These are phyloP conservation scores for Tricholaema leucomelas DNA, from an alignment of 2,113 vertebrate genomes.

Conservation along the genomic window DNA sequence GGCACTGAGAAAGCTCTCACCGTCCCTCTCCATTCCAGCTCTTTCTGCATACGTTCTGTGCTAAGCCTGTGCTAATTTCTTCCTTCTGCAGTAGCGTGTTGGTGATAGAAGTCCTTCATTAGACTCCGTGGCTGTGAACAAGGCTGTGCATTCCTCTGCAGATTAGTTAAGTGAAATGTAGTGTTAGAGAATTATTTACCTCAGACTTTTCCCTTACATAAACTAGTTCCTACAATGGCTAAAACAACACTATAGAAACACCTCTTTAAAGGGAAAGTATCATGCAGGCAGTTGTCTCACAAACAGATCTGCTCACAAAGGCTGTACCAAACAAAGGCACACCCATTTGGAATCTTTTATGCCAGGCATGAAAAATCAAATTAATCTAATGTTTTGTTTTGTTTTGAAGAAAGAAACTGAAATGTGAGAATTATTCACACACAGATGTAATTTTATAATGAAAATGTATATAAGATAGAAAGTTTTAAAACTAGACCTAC, in stretches of 20 bases:
- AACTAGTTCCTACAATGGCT: not conserved
- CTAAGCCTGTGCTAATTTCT: not conserved
- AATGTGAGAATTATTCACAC: not conserved
- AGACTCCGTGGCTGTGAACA: not conserved
- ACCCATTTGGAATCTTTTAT: not conserved
- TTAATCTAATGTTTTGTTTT: not conserved
- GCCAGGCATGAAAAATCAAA: not conserved
- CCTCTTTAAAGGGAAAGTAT: not conserved
- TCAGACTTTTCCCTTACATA: not conserved
- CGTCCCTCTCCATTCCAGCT: not conserved
- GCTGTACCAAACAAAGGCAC: not conserved
- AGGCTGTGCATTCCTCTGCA: not conserved
- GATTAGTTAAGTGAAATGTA: not conserved
- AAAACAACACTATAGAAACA: not conserved
- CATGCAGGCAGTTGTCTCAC: not conserved
- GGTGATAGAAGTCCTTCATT: not conserved
- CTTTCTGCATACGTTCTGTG: not conserved
- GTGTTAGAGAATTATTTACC: not conserved
- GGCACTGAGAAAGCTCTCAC: not conserved
- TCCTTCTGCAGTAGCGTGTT: not conserved
- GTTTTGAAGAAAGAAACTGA: not conserved
- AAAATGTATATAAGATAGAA: not conserved
- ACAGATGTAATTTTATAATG: not conserved
- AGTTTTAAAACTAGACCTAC: not conserved
- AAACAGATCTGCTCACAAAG: not conserved